Evolutionary conservation across 1,140 invertebrate species (phyloP), one percentile per base, ranked within the genome.

Genomic region (Halictus rubicundus): DNA sequence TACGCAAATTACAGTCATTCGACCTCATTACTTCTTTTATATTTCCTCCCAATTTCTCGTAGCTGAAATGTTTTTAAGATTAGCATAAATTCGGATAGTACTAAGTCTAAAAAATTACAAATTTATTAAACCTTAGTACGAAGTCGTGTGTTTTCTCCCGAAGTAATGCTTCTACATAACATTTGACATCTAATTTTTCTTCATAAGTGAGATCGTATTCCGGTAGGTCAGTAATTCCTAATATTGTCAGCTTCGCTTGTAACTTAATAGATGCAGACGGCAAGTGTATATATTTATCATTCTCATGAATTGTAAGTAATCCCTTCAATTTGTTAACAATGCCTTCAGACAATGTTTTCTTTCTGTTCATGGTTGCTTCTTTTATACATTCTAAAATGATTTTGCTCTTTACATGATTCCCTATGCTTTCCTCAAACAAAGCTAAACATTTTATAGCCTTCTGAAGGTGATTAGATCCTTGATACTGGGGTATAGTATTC

Each of bases 191-290:
- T 69, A 88, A 70, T 63, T 79, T 88, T 59, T 91, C 89, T 79
- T 87, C 84, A 60, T 75, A 68, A 77, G 5, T 87, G 10, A 91
- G 81, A 57, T 86, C 78, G 80, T 68, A 61, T 37, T 80, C 73
- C n/a, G 87, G 82, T 63, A 89, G 63, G 82, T 90, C 82, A 21
- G 72, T 82, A 39, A 91, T 90, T 19, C 90, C 90, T 49, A 91
- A 76, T 32, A 91, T 46, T 12, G 46, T 83, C 54, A 84, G 69
- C 54, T 89, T 78, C 42, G 89, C 79, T 65, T 82, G 80, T 14
- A 68, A 9, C 37, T 87, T 72, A 27, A 84, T 85, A 10, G 61
- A 78, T 23, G 69, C 68, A 21, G 78, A 77, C 42, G 90, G 77
- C 54, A 91, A 57, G 52, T 83, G 75, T 25, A 90, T 81, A 49